Percentiles rank a stretch among this genome's conserved stretches.
Conservation (phyloP, 1,140 invertebrate species). For the Eumeta japonica region DNA sequence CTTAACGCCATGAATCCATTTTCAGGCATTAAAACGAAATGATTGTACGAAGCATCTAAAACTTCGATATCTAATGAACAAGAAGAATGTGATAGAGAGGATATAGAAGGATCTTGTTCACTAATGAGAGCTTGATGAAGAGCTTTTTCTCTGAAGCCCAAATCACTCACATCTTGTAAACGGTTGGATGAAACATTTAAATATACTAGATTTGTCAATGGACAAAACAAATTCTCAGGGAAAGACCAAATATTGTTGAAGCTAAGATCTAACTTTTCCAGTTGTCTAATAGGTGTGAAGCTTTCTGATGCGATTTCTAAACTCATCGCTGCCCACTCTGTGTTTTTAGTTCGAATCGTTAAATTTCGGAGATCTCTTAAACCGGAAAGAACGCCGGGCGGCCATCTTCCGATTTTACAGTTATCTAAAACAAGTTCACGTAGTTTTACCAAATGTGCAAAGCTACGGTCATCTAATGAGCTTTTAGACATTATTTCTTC, state of each 20-base stretch:
- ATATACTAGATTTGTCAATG: slow-evolving; percentile 71
- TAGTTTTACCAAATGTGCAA: slow-evolving; percentile 75
- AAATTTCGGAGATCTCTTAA: slow-evolving; percentile 76
- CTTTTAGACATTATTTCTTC: slow-evolving; percentile 71
- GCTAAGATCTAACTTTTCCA: slow-evolving; percentile 82
- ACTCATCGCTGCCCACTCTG: slow-evolving; percentile 73
- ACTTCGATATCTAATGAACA: slow-evolving; percentile 79
- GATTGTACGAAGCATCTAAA: slow-evolving; percentile 82
- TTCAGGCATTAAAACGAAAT: slow-evolving; percentile 76
- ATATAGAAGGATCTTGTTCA: slow-evolving; percentile 49
- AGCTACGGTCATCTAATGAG: slow-evolving; percentile 72
- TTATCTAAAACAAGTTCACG: slow-evolving; percentile 77
- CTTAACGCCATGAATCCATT: slow-evolving; percentile 76
- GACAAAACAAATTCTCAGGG: slow-evolving; percentile 81
- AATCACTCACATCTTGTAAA: slow-evolving; percentile 77
- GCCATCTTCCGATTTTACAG: slow-evolving; percentile 81
- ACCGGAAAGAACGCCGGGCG: slow-evolving; percentile 70
- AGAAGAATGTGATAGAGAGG: slow-evolving; percentile 48
- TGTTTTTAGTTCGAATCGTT: slow-evolving; percentile 77
- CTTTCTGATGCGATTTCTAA: slow-evolving; percentile 74
- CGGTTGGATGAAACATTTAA: slow-evolving; percentile 83
- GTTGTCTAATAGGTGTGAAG: slow-evolving; percentile 68
- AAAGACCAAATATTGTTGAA: slow-evolving; percentile 87
- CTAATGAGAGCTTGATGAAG: slow-evolving; percentile 64
- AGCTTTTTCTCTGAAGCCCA: slow-evolving; percentile 69